Percentiles rank a stretch among this genome's conserved stretches.
Conservation (phyloP, 1,140 invertebrate species). For the Sarcophaga peregrina region DNA sequence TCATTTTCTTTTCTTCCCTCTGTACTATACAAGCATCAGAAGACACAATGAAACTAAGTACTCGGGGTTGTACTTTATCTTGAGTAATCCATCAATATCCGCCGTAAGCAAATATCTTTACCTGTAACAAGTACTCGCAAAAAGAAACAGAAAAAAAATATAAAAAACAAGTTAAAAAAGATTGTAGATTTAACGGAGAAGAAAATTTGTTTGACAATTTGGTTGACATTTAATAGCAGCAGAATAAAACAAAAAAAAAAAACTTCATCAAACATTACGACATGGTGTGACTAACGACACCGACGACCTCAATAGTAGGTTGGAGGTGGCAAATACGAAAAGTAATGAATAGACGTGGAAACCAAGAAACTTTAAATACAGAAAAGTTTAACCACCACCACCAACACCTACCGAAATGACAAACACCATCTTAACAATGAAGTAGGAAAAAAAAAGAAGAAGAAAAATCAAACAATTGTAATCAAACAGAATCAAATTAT, state of each 20-base stretch:
- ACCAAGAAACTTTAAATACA: not conserved
- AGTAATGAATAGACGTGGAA: not conserved
- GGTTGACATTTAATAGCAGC: slow-evolving; percentile 22
- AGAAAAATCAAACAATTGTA: too few species aligned
- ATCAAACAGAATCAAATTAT: too few species aligned
- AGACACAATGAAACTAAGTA: too few species aligned
- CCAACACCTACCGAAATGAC: too few species aligned
- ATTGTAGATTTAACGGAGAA: slow-evolving; percentile 2
- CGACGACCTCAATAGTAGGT: too few species aligned
- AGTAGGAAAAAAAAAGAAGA: too few species aligned
- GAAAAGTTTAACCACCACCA: not conserved
- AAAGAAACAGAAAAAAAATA: not conserved
- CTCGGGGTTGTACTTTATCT: not conserved
- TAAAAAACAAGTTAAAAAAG: slow-evolving; percentile 18
- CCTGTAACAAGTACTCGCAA: not conserved
- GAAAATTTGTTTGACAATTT: slow-evolving; percentile 33
- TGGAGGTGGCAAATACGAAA: not conserved
- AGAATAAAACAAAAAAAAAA: slow-evolving; percentile 13
- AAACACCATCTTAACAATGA: too few species aligned
- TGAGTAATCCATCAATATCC: slow-evolving; percentile 20
- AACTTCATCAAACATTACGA: not conserved
- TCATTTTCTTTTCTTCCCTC: not conserved
- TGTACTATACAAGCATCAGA: not conserved
- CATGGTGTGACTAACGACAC: not conserved
- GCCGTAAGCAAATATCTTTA: not conserved